Evolutionary conservation across 2,113 vertebrate species (phyloP).

Genomic region (Bos indicus): DNA sequence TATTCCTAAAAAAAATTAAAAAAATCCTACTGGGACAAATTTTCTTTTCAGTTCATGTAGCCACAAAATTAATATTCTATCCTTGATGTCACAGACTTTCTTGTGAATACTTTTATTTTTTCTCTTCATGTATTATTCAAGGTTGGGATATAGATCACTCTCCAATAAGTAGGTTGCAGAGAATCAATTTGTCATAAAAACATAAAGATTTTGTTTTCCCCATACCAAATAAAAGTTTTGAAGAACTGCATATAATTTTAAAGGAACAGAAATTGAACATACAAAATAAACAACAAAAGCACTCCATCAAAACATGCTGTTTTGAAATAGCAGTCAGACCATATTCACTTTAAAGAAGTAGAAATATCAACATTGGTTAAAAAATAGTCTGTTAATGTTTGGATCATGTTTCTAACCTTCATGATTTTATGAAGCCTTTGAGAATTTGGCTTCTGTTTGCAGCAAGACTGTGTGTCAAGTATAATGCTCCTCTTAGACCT

Average conservation of each 20-base stretch:
- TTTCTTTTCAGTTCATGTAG: background rate
- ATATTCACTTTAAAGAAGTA: background rate
- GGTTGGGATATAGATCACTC: background rate
- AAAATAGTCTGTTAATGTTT: background rate
- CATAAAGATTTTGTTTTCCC: background rate
- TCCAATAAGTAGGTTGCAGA: background rate
- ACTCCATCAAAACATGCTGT: background rate
- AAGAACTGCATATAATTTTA: background rate
- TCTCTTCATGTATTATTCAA: background rate
- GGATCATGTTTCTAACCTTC: background rate
- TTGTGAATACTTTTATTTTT: background rate
- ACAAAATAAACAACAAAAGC: background rate
- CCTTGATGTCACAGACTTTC: background rate
- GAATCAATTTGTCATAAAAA: background rate
- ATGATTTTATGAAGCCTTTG: background rate
- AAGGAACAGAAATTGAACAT: background rate
- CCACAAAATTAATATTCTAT: background rate
- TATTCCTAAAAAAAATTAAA: background rate
- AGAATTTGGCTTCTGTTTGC: slow-evolving; percentile 71
- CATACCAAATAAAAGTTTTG: background rate
- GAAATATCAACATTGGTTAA: background rate
- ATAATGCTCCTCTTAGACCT: slow-evolving; percentile 70
- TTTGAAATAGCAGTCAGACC: background rate
- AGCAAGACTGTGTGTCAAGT: slow-evolving; percentile 58
- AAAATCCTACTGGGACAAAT: background rate